Evolutionary conservation across 2,113 vertebrate species (phyloP).

Genomic region (Anas platyrhynchos): DNA sequence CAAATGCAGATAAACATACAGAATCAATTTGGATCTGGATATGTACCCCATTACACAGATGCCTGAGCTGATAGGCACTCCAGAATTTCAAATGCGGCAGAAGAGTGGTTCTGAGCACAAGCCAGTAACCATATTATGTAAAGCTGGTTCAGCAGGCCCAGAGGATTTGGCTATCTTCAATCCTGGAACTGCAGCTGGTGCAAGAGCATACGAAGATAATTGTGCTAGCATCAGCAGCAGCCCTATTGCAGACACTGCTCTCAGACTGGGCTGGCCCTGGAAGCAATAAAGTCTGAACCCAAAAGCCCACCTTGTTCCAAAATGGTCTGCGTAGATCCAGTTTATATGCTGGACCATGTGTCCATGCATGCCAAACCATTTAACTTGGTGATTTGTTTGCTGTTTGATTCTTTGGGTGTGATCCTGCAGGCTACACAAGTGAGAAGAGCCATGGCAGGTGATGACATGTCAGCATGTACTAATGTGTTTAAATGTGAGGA

Average conservation of each 20-base stretch:
- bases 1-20: neutral
- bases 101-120: neutral
- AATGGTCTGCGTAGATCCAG: neutral
- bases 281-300: accelerated
- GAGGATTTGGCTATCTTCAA: neutral
- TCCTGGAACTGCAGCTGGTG: neutral
- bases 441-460: neutral
- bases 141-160: constrained; percentile 16
- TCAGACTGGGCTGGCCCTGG: neutral
- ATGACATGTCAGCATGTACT: neutral
- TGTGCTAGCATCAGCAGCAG: neutral
- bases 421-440: neutral
- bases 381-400: neutral
- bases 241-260: neutral
- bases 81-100: neutral
- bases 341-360: neutral
- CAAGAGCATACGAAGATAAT: neutral
- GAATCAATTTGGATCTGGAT: neutral
- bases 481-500: neutral
- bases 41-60: neutral
- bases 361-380: neutral
- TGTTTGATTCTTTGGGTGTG: neutral
- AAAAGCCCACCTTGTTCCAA: neutral
- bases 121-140: neutral
- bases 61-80: neutral